These are phyloP conservation scores for Aurelia sp. DNA, from an alignment of 30 jellyfish, hydroid and myxozoan genomes.

Conservation along the genomic window DNA sequence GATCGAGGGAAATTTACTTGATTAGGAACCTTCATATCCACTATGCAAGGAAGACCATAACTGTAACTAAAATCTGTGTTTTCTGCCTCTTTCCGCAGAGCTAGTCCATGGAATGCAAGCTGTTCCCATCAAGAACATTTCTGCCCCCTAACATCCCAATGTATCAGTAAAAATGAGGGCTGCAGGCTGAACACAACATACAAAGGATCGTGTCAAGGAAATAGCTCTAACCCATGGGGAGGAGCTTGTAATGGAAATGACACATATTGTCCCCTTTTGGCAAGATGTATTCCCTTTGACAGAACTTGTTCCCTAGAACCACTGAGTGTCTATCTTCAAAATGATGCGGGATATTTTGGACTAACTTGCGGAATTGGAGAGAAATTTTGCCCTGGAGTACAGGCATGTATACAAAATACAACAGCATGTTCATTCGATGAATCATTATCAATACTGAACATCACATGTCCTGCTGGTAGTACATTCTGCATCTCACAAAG, in stretches of 20 bases:
- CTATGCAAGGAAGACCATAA: no score
- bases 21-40: no score
- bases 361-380: conserved; percentile 1
- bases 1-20: no score
- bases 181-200: conserved; percentile 40
- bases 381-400: conserved; percentile 54
- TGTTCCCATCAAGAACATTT: conserved; percentile 32
- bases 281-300: conserved; percentile 25
- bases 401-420: conserved; percentile 23
- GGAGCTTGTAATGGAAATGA: background rate
- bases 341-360: conserved; percentile 29
- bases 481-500: conserved; percentile 36
- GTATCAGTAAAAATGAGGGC: conserved; percentile 11
- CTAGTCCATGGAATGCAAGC: conserved; percentile 50
- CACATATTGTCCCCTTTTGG: conserved; percentile 53
- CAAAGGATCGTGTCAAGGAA: conserved; percentile 24
- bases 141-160: conserved; percentile 50
- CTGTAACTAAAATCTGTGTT: no score
- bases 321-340: conserved; percentile 9
- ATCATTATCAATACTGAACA: conserved; percentile 31
- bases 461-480: conserved; percentile 20
- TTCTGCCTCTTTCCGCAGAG: background rate
- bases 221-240: conserved; percentile 48
- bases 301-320: conserved; percentile 18
- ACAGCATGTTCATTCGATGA: conserved; percentile 15